A percentile compares a stretch with the other conserved stretches of the same genome.
phyloP scores from a whole-genome alignment of 2,797 vertebrate genomes.

The Dromococcyx pavoninus region DNA sequence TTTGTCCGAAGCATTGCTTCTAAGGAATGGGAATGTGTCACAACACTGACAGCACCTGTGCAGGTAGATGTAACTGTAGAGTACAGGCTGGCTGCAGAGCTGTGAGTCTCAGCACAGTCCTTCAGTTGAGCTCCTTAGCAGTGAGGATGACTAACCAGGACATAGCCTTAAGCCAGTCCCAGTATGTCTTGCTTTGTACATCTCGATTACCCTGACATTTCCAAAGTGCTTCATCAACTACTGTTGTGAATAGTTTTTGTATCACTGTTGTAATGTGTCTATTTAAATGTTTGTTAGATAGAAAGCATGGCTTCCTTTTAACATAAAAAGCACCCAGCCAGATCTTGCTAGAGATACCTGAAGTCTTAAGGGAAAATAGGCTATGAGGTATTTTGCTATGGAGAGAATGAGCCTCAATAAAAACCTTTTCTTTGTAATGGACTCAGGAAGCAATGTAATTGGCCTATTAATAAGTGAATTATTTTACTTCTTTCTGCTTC shows the following conservation, averaged over 20 bases:
- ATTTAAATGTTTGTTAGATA: background rate
- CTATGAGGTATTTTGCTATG: background rate
- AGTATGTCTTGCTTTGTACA: background rate
- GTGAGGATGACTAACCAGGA: background rate
- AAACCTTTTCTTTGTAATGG: background rate
- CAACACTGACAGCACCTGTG: background rate
- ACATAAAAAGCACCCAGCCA: background rate
- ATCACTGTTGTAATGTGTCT: background rate
- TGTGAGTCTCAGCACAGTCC: background rate
- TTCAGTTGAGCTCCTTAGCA: background rate
- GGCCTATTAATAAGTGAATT: background rate
- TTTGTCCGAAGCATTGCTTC: background rate
- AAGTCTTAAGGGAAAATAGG: background rate
- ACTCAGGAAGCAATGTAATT: background rate
- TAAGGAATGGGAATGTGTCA: background rate
- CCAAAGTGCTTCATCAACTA: background rate
- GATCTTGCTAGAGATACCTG: background rate
- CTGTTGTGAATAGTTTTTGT: background rate
- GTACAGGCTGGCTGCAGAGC: background rate
- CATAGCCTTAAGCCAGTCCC: background rate
- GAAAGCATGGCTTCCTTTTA: background rate
- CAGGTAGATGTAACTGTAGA: background rate
- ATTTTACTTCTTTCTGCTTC: slow-evolving; percentile 5
- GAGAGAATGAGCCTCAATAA: background rate
- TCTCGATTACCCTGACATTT: background rate